A percentile compares a stretch with the other conserved stretches of the same genome.
Conservation (phyloP, 2,113 vertebrate genomes). For the Mungos mungo region DNA sequence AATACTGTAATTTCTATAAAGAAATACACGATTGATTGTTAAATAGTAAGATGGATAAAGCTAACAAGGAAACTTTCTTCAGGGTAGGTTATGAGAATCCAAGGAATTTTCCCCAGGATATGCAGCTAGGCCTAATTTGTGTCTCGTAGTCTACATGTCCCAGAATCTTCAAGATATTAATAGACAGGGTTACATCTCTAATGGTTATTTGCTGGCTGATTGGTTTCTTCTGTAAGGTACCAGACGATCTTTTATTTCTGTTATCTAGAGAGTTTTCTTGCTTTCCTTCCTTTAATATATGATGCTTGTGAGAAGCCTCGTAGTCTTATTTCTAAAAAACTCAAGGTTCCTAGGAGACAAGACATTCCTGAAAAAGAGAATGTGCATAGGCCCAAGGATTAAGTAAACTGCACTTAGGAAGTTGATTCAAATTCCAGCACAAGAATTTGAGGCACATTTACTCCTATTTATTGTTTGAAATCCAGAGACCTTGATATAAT, state of each 20-base stretch:
- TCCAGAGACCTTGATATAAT: background rate
- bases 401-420: background rate
- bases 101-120: background rate
- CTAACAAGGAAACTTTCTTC: background rate
- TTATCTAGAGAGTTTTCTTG: background rate
- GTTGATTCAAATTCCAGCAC: background rate
- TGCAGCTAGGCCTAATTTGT: background rate
- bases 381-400: background rate
- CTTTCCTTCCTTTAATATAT: background rate
- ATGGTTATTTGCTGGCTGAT: background rate
- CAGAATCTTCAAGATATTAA: background rate
- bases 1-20: background rate
- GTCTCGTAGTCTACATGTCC: background rate
- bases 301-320: background rate
- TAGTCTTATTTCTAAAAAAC: background rate
- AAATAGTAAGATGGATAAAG: background rate
- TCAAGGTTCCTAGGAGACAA: background rate
- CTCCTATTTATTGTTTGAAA: background rate
- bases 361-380: background rate
- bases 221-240: background rate
- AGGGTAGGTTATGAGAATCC: background rate
- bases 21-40: background rate
- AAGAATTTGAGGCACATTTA: background rate
- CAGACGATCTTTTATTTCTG: background rate
- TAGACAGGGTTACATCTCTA: background rate